Evolutionary conservation across 2,888 invertebrate species (phyloP).

Genomic region (Conistra vaccinii): DNA sequence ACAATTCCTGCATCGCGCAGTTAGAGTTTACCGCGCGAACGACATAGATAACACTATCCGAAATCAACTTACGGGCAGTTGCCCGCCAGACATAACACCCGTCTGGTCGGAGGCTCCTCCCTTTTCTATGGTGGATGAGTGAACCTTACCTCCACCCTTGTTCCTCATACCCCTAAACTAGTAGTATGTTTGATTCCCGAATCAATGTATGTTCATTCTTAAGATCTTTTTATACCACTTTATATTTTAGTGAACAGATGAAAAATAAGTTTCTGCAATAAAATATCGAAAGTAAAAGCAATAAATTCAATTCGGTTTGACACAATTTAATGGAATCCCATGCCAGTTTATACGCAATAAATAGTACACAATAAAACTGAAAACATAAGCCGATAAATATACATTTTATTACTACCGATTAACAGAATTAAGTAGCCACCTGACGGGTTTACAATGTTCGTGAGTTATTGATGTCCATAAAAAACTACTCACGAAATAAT

Average conservation of each 20-base stretch:
- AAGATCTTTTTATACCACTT: slow-evolving; percentile 1
- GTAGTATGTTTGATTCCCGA: neutral
- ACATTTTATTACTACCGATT: slow-evolving; percentile 49
- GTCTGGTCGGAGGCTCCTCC: no score
- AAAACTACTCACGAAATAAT: slow-evolving; percentile 13
- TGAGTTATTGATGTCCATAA: slow-evolving; percentile 37
- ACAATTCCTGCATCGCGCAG: no score
- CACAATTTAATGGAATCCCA: slow-evolving; percentile 36
- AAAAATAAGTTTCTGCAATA: slow-evolving; percentile 8
- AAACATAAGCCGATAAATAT: slow-evolving; percentile 48
- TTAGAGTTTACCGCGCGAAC: no score
- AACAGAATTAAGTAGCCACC: slow-evolving; percentile 43
- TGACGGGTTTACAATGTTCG: slow-evolving; percentile 33
- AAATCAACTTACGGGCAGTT: no score
- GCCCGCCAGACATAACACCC: no score
- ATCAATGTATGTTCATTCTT: neutral
- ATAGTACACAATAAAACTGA: slow-evolving; percentile 42
- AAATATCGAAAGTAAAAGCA: slow-evolving; percentile 20
- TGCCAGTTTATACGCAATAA: slow-evolving; percentile 23
- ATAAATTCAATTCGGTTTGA: slow-evolving; percentile 38
- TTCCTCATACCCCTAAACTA: no score
- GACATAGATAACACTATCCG: no score
- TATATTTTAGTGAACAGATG: neutral
- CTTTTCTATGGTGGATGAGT: no score
- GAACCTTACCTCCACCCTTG: no score